phyloP scores from a whole-genome alignment of 2,888 invertebrate species.

The Pediacus dermestoides region DNA sequence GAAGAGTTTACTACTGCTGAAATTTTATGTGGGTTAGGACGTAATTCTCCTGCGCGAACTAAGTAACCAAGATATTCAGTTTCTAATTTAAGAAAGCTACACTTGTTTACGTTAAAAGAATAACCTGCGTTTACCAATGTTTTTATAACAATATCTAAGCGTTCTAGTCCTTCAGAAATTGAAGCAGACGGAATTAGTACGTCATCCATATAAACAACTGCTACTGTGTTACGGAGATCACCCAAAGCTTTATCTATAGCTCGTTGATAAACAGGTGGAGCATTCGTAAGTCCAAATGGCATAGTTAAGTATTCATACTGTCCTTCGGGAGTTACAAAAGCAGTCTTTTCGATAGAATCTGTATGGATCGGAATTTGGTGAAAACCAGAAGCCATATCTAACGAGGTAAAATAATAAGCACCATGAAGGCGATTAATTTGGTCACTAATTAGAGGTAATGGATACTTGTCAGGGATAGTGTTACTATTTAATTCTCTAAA shows the following conservation, averaged over 20 bases:
- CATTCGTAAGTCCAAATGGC: conserved; percentile 38
- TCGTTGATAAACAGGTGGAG: conserved; percentile 35
- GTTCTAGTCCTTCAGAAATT: too few species aligned
- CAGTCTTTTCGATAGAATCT: conserved; percentile 34
- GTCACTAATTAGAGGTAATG: conserved; percentile 20
- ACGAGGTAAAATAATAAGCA: conserved; percentile 23
- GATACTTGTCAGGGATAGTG: conserved; percentile 18
- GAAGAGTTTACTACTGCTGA: conserved; percentile 26
- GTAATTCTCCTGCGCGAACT: conserved; percentile 28
- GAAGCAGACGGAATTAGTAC: too few species aligned
- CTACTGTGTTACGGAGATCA: too few species aligned
- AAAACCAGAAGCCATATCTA: conserved; percentile 33
- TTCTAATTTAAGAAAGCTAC: conserved; percentile 17
- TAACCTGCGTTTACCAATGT: too few species aligned
- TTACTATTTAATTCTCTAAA: conserved; percentile 16
- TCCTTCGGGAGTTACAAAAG: conserved; percentile 36
- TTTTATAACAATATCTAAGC: too few species aligned
- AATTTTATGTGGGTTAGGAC: conserved; percentile 30
- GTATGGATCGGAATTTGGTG: conserved; percentile 33
- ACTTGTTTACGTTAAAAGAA: conserved; percentile 18
- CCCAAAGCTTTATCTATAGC: conserved; percentile 29
- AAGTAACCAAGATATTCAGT: conserved; percentile 33
- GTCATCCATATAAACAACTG: too few species aligned
- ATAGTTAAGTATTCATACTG: conserved; percentile 32
- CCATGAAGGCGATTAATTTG: conserved; percentile 22